These are phyloP conservation scores for Brachirus orientalis DNA, from an alignment of 2,113 vertebrate species.

Conservation along the genomic window DNA sequence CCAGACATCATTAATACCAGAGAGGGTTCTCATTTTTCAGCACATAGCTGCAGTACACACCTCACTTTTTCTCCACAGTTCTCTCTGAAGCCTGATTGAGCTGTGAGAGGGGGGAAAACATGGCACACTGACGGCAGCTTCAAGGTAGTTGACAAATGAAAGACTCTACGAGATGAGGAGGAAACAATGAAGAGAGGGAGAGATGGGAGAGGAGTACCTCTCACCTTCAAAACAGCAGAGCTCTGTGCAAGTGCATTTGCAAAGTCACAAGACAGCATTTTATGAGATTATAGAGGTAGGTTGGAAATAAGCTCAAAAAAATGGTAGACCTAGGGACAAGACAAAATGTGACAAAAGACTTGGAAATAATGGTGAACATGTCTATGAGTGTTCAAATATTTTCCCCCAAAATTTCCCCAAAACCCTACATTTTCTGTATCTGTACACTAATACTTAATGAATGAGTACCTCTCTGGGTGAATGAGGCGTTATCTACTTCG, in stretches of 20 bases:
- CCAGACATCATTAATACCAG: constrained; percentile 29
- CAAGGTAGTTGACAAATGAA: constrained; percentile 44
- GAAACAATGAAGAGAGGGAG: constrained; percentile 2
- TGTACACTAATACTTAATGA: constrained; percentile 13
- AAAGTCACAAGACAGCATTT: no score
- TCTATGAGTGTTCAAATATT: background rate
- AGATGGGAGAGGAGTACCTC: constrained; percentile 30
- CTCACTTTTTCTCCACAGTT: constrained; percentile 14
- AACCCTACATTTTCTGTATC: constrained; percentile 10
- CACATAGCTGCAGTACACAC: background rate
- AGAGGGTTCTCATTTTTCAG: constrained; percentile 30
- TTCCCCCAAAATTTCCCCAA: background rate
- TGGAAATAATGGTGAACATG: background rate
- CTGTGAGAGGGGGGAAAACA: constrained; percentile 16
- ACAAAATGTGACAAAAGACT: no score
- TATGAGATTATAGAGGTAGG: background rate
- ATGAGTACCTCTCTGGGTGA: constrained; percentile 3
- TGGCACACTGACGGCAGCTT: constrained; percentile 16
- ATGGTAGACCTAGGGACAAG: background rate
- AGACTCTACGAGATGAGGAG: constrained; percentile 7
- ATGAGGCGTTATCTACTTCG: constrained; percentile 9
- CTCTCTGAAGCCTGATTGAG: constrained; percentile 44
- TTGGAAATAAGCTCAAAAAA: constrained; percentile 2
- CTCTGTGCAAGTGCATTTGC: no score
- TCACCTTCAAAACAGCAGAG: constrained; percentile 23